Percentiles rank a stretch among this genome's conserved stretches.
Evolutionary conservation across 2,888 invertebrate genomes (phyloP).

Genomic region (Eledone cirrhosa): DNA sequence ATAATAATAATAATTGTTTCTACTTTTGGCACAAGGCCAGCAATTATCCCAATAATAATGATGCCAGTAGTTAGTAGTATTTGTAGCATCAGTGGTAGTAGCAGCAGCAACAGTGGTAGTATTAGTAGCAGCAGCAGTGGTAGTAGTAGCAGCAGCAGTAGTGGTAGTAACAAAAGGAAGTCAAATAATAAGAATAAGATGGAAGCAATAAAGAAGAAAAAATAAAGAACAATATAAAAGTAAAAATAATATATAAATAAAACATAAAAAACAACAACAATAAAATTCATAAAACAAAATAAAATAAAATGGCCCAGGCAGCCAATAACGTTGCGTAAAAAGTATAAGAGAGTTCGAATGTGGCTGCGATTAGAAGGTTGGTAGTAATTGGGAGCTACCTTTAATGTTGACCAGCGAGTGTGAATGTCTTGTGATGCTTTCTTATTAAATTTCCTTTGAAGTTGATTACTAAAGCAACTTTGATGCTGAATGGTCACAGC

Average conservation of each 20-base stretch:
- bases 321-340: no score
- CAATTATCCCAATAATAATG: no score
- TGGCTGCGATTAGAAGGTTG: constrained; percentile 10
- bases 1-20: no score
- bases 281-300: not conserved
- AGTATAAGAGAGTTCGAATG: constrained; percentile 8
- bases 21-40: no score
- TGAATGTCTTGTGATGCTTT: constrained; percentile 22
- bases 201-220: not conserved
- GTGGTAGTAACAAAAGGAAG: not conserved
- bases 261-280: not conserved
- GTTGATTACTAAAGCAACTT: constrained; percentile 25
- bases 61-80: no score
- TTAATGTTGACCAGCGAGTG: constrained; percentile 23
- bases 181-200: no score
- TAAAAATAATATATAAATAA: no score
- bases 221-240: not conserved
- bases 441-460: constrained; percentile 26
- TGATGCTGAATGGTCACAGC: not conserved
- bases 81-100: no score
- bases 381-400: constrained; percentile 9
- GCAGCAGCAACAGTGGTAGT: not conserved
- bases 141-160: not conserved
- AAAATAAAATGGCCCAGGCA: no score
- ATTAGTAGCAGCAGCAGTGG: no score